Evolutionary conservation across 2,888 invertebrate genomes (phyloP).

Genomic region (Xestia sexstrigata): DNA sequence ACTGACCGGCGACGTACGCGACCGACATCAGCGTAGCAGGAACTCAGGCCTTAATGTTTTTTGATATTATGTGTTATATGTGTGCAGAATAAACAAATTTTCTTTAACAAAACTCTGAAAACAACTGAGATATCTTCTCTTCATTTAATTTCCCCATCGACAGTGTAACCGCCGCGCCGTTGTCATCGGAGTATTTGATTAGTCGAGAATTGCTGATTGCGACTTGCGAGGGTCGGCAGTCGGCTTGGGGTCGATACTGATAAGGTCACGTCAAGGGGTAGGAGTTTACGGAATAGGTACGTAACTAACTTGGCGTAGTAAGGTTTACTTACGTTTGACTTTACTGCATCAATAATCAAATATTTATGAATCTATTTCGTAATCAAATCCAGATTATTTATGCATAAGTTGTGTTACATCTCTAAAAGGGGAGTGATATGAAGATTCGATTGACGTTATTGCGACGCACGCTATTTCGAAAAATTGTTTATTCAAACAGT

Average conservation of each 20-base stretch:
- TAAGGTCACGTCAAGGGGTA: constrained; percentile 40
- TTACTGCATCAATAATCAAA: background rate
- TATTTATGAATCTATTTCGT: background rate
- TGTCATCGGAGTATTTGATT: constrained; percentile 53
- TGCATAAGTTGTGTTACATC: too few species aligned
- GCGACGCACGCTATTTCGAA: too few species aligned
- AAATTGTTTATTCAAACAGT: too few species aligned
- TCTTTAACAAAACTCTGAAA: background rate
- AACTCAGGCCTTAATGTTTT: too few species aligned
- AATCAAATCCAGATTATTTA: background rate
- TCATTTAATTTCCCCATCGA: constrained; percentile 34
- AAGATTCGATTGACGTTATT: too few species aligned
- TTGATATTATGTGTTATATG: background rate
- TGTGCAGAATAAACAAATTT: background rate
- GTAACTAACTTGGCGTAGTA: background rate
- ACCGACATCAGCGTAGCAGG: too few species aligned
- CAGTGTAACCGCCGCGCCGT: constrained; percentile 22
- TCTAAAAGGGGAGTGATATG: too few species aligned
- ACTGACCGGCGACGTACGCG: too few species aligned
- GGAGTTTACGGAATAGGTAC: background rate
- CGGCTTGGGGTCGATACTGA: constrained; percentile 33
- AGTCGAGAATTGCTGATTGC: constrained; percentile 37
- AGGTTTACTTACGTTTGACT: background rate
- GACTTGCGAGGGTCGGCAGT: constrained; percentile 6
- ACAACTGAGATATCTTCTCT: background rate